Evolutionary conservation across 1,140 invertebrate species (phyloP).

Genomic region (Delia radicum): DNA sequence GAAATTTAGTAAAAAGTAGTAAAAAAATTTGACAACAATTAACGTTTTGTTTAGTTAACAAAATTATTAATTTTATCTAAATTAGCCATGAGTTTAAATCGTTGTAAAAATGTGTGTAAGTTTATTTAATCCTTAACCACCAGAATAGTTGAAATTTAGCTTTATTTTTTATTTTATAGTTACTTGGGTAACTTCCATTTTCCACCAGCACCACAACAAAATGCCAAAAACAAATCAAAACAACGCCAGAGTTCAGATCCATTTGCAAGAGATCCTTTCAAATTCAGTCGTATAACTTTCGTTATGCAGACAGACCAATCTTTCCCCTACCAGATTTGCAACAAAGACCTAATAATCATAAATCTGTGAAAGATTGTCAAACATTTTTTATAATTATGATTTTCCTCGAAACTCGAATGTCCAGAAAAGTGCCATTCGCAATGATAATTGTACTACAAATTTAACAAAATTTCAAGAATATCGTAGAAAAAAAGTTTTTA

Average conservation of each 20-base stretch:
- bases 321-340: constrained; percentile 33
- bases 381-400: constrained; percentile 43
- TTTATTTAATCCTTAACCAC: neutral
- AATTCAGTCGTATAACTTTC: constrained; percentile 51
- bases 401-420: constrained; percentile 24
- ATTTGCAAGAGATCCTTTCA: constrained; percentile 47
- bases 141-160: no score
- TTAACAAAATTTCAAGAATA: constrained; percentile 30
- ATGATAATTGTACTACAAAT: neutral
- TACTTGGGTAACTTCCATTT: constrained; percentile 27
- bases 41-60: constrained; percentile 10
- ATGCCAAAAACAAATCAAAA: constrained; percentile 6
- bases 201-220: no score
- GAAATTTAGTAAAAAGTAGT: no score
- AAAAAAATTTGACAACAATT: neutral
- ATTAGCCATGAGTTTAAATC: constrained; percentile 29
- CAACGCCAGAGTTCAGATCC: constrained; percentile 33
- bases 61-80: constrained; percentile 23
- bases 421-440: neutral
- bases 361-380: constrained; percentile 30
- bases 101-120: constrained; percentile 27
- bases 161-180: constrained; percentile 2
- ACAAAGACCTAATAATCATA: neutral
- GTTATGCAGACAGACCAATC: constrained; percentile 43
- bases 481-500: constrained; percentile 32